Conservation (phyloP, 2,113 vertebrate genomes). For the Centropus unirufus region DNA sequence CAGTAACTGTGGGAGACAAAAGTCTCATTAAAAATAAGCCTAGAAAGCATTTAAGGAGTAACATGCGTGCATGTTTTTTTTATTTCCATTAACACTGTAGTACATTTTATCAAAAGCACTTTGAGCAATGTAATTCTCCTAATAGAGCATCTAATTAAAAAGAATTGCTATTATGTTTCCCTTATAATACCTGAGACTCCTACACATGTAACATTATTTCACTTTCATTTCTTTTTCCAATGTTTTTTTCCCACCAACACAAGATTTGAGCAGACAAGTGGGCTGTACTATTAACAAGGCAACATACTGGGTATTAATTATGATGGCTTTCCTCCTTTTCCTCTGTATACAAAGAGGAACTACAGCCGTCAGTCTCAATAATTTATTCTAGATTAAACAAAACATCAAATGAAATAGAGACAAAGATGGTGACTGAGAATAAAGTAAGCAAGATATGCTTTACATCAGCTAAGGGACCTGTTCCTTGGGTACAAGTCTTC, state of each 20-base stretch:
- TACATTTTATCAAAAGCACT: slow-evolving; percentile 3
- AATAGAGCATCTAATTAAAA: neutral
- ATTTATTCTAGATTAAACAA: neutral
- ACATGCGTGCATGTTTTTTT: neutral
- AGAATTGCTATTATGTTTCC: neutral
- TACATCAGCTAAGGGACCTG: neutral
- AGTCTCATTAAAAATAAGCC: neutral
- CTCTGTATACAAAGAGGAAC: neutral
- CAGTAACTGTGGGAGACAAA: neutral
- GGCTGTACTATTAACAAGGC: neutral
- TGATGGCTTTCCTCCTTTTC: neutral
- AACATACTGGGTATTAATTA: neutral
- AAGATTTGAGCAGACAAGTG: neutral
- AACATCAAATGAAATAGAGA: neutral
- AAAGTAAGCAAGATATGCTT: neutral
- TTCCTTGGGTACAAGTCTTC: neutral
- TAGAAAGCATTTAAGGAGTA: neutral
- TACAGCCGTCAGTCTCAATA: neutral
- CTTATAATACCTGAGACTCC: neutral
- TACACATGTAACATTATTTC: neutral
- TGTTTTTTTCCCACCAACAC: neutral
- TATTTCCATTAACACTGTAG: neutral
- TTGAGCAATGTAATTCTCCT: slow-evolving; percentile 32
- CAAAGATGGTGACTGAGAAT: neutral
- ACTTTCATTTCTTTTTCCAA: neutral